These are phyloP conservation scores for Prunella fulvescens DNA, from an alignment of 2,113 vertebrate genomes.

Conservation along the genomic window DNA sequence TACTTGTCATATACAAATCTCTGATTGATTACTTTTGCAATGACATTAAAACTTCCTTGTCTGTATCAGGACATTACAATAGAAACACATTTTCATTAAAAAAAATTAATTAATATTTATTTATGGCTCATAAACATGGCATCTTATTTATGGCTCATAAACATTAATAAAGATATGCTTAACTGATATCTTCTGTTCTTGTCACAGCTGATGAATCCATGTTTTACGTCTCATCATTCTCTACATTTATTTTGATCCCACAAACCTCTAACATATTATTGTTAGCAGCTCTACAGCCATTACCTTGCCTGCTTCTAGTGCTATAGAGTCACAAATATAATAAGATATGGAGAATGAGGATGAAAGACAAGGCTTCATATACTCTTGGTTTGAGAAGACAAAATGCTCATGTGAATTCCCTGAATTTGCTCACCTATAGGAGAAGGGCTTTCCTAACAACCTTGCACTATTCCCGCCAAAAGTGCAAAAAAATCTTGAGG, in stretches of 20 bases:
- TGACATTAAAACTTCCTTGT: neutral
- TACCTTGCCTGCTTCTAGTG: neutral
- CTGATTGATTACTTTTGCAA: neutral
- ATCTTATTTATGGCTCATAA: neutral
- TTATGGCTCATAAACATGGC: neutral
- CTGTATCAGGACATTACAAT: neutral
- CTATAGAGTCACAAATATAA: neutral
- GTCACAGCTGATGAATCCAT: neutral
- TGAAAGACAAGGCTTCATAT: neutral
- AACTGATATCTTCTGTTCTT: neutral
- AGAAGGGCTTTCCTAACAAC: neutral
- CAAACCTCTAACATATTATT: neutral
- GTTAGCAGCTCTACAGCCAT: neutral
- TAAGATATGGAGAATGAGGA: neutral
- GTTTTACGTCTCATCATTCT: rapidly evolving
- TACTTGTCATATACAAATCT: neutral
- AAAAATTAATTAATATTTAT: neutral
- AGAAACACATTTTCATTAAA: neutral
- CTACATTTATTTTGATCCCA: neutral
- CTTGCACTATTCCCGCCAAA: neutral
- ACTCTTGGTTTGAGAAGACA: neutral
- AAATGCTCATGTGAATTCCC: neutral
- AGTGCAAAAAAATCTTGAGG: neutral
- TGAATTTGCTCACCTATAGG: neutral
- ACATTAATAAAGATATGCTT: neutral